phyloP scores from a whole-genome alignment of 2,797 vertebrate species.

The Gorsachius magnificus region DNA sequence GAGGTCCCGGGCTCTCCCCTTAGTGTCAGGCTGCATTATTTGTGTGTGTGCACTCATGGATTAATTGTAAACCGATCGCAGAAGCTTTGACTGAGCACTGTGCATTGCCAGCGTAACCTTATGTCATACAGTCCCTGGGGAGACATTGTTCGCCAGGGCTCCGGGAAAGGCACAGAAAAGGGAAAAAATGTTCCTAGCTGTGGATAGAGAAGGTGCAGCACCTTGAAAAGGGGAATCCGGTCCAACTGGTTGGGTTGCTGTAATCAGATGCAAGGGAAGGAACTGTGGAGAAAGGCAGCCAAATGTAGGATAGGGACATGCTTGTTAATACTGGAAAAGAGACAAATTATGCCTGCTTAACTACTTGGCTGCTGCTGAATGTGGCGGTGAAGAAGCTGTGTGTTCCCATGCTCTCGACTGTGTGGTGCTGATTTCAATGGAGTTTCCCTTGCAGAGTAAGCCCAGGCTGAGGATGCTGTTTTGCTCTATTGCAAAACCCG shows the following conservation, averaged over 20 bases:
- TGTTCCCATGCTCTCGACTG: background rate
- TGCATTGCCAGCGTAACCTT: accelerated
- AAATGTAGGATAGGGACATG: background rate
- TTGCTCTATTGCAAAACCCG: accelerated
- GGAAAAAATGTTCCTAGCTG: background rate
- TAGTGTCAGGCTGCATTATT: background rate
- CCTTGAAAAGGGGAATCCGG: slow-evolving; percentile 35
- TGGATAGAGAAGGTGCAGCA: background rate
- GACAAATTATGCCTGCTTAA: background rate
- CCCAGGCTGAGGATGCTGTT: background rate
- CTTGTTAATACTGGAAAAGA: background rate
- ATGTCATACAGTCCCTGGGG: background rate
- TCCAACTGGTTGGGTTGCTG: slow-evolving; percentile 42
- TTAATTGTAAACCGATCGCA: background rate
- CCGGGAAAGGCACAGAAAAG: background rate
- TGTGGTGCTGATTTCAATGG: accelerated
- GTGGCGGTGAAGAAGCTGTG: background rate
- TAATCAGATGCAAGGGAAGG: background rate
- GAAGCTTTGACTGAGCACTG: background rate
- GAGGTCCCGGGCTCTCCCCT: background rate
- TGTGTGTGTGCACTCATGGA: slow-evolving; percentile 34
- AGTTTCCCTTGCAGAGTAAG: background rate
- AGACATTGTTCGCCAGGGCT: background rate
- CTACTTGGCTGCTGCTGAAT: background rate
- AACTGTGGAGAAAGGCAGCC: background rate